A percentile compares a stretch with the other conserved stretches of the same genome.
These are phyloP conservation scores for Rousettus leschenaultii DNA, from an alignment of 2,113 vertebrate species.

Conservation along the genomic window DNA sequence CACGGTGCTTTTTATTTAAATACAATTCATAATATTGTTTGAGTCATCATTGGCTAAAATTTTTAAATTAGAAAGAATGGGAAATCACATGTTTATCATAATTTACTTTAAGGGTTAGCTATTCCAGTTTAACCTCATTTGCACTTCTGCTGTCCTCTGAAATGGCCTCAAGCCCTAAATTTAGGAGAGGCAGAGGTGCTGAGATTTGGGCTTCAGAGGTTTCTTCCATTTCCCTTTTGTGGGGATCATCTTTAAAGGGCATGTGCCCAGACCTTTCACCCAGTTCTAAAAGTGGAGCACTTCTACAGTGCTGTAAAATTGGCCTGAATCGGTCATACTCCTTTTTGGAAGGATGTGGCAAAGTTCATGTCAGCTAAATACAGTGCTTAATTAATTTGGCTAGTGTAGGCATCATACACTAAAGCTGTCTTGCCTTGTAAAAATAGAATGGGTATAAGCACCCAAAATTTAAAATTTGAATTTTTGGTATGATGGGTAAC, in stretches of 20 bases:
- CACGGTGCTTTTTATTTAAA: not conserved
- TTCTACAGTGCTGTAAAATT: not conserved
- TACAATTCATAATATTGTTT: not conserved
- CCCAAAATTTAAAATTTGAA: not conserved
- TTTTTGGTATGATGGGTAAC: not conserved
- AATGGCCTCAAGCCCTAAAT: not conserved
- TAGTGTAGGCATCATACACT: not conserved
- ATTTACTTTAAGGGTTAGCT: not conserved
- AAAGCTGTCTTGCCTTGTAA: not conserved
- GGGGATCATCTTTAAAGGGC: conserved; percentile 38
- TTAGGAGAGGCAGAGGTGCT: not conserved
- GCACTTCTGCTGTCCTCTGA: not conserved
- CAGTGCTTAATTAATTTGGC: not conserved
- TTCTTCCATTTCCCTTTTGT: not conserved
- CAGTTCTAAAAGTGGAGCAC: conserved; percentile 49
- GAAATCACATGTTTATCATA: not conserved
- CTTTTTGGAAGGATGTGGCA: conserved; percentile 10
- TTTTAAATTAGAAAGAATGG: not conserved
- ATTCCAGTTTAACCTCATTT: not conserved
- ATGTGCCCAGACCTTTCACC: conserved; percentile 38
- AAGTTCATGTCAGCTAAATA: not conserved
- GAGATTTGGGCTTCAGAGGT: not conserved
- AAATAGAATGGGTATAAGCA: not conserved
- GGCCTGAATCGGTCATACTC: not conserved
- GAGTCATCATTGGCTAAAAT: not conserved